These are phyloP conservation scores for Coelopa frigida DNA, from an alignment of 1,140 invertebrate genomes.

Conservation along the genomic window DNA sequence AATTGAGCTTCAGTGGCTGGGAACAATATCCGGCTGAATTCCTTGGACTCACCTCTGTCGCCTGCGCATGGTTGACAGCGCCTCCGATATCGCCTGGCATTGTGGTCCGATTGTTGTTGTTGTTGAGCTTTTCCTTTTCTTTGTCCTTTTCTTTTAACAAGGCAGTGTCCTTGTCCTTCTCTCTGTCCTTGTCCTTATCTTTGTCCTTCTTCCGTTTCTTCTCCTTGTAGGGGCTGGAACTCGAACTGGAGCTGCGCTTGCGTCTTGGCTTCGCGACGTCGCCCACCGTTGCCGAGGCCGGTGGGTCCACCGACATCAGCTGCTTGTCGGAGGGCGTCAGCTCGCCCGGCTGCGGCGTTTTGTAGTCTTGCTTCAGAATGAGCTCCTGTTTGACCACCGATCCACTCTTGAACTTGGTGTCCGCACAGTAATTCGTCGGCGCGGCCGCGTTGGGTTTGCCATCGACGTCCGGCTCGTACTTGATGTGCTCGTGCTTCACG, in stretches of 20 bases:
- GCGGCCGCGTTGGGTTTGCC: slow-evolving; percentile 18
- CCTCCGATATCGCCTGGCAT: no score
- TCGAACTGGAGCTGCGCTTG: slow-evolving; percentile 39
- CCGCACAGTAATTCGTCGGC: slow-evolving; percentile 11
- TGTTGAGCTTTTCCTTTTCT: slow-evolving; percentile 1
- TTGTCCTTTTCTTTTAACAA: not conserved
- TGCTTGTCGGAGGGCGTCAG: not conserved
- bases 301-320: not conserved
- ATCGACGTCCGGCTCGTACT: slow-evolving; percentile 37
- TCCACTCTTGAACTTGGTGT: slow-evolving; percentile 14
- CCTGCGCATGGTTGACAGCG: no score
- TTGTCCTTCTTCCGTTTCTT: slow-evolving; percentile 42
- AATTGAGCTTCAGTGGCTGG: no score
- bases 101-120: not conserved
- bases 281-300: not conserved
- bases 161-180: not conserved
- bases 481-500: slow-evolving; percentile 37
- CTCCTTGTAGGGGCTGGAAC: slow-evolving; percentile 41
- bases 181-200: not conserved
- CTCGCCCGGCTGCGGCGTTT: not conserved
- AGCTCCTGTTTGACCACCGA: slow-evolving; percentile 9
- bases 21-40: no score
- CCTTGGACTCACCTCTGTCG: no score
- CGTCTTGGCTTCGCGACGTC: slow-evolving; percentile 20
- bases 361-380: slow-evolving; percentile 12